A percentile compares a stretch with the other conserved stretches of the same genome.
These are phyloP conservation scores for Aethes cnicana DNA, from an alignment of 2,888 invertebrate genomes.

Conservation along the genomic window DNA sequence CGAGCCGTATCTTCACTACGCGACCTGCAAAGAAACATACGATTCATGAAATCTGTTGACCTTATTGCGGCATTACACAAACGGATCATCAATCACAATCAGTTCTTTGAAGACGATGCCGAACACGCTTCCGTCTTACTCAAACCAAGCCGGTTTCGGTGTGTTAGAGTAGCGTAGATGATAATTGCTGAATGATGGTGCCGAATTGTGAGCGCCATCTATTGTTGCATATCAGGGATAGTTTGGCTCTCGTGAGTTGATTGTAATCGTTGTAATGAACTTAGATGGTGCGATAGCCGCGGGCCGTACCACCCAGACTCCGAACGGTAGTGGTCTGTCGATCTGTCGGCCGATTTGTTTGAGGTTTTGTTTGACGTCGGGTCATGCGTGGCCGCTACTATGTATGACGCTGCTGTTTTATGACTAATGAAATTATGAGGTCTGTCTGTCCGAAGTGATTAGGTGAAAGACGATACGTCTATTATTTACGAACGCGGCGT, in stretches of 20 bases:
- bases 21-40: conserved; percentile 65
- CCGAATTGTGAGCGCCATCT: conserved; percentile 67
- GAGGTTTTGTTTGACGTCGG: conserved; percentile 52
- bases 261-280: conserved; percentile 78
- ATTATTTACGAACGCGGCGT: conserved; percentile 18
- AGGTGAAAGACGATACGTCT: conserved; percentile 29
- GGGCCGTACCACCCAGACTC: conserved; percentile 65
- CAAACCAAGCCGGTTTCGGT: conserved; percentile 29
- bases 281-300: conserved; percentile 60
- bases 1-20: conserved; percentile 29
- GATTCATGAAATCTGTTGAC: conserved; percentile 68
- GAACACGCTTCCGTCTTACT: conserved; percentile 44
- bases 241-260: conserved; percentile 69
- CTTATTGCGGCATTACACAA: conserved; percentile 68
- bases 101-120: conserved; percentile 54
- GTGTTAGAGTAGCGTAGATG: conserved; percentile 47
- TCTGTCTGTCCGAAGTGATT: conserved; percentile 27
- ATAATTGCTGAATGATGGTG: conserved; percentile 76
- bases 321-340: conserved; percentile 68
- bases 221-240: conserved; percentile 80
- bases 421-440: conserved; percentile 32
- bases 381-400: conserved; percentile 40
- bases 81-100: conserved; percentile 81
- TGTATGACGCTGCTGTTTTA: conserved; percentile 29
- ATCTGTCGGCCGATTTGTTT: conserved; percentile 52